Conservation (phyloP, 2,797 vertebrate species). For the Sebastes taczanowskii region DNA sequence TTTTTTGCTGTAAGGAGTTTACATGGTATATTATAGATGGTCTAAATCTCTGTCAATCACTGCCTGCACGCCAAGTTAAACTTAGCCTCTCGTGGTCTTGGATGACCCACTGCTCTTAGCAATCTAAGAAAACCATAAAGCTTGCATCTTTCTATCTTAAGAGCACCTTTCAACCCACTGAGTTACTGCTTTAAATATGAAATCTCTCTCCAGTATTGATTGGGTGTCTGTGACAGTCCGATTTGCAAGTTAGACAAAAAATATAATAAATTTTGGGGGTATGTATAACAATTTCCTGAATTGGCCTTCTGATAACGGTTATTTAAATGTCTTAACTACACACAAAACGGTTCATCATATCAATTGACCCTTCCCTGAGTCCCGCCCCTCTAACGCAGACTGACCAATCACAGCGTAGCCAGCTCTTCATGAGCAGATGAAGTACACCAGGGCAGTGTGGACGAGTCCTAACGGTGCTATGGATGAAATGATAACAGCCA, state of each 20-base stretch:
- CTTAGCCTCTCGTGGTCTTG: slow-evolving; percentile 44
- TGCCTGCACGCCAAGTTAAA: slow-evolving; percentile 49
- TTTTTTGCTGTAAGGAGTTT: slow-evolving; percentile 1
- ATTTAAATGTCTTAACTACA: not conserved
- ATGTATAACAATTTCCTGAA: not conserved
- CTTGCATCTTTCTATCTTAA: slow-evolving; percentile 28
- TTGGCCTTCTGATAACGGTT: not conserved
- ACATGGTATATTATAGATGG: slow-evolving; percentile 13
- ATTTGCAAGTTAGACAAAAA: not conserved
- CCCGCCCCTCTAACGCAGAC: not conserved
- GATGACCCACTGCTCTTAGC: slow-evolving; percentile 27
- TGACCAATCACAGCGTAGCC: not conserved
- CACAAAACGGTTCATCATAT: not conserved
- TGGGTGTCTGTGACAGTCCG: slow-evolving; percentile 1
- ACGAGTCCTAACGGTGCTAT: not conserved
- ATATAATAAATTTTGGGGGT: rapidly evolving
- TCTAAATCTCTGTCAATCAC: slow-evolving; percentile 22
- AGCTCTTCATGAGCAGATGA: not conserved
- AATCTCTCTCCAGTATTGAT: slow-evolving; percentile 3
- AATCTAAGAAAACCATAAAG: slow-evolving; percentile 34
- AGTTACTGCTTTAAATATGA: slow-evolving; percentile 20
- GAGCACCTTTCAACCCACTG: slow-evolving; percentile 19
- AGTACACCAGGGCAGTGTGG: not conserved
- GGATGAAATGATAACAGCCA: not conserved
- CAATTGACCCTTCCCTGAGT: not conserved